phyloP scores from a whole-genome alignment of 1,140 invertebrate species.

The Heliconius himera region DNA sequence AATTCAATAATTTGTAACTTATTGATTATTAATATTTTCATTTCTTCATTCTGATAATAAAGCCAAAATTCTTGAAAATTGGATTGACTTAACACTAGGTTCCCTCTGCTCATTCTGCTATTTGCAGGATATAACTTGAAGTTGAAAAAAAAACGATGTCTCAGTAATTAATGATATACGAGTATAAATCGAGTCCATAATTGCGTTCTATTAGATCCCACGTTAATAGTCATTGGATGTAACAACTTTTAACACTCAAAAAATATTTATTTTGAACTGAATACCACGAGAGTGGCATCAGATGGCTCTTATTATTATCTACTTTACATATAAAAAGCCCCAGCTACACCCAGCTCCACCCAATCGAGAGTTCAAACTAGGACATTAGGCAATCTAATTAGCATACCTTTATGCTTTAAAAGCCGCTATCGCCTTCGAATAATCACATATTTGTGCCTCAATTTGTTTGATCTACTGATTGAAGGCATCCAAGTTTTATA shows the following conservation, averaged over 20 bases:
- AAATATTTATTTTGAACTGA: not conserved
- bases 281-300: not conserved
- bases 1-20: too few relatives aligned
- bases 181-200: too few relatives aligned
- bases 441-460: slow-evolving; percentile 71
- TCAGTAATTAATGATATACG: too few relatives aligned
- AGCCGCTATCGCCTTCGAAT: slow-evolving; percentile 70
- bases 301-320: not conserved
- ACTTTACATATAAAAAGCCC: slow-evolving; percentile 9
- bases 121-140: too few relatives aligned
- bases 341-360: not conserved
- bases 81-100: too few relatives aligned
- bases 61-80: too few relatives aligned
- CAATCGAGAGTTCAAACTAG: not conserved
- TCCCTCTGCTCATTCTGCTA: too few relatives aligned
- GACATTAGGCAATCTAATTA: slow-evolving; percentile 63
- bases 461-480: slow-evolving; percentile 70
- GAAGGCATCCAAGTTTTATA: slow-evolving; percentile 62
- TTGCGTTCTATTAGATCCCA: too few relatives aligned
- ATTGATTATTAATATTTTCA: too few relatives aligned
- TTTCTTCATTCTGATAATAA: too few relatives aligned
- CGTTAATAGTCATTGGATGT: not conserved
- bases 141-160: too few relatives aligned
- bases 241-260: not conserved
- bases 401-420: slow-evolving; percentile 72